phyloP scores from a whole-genome alignment of 2,888 invertebrate genomes.

The Drosophila neutralis region DNA sequence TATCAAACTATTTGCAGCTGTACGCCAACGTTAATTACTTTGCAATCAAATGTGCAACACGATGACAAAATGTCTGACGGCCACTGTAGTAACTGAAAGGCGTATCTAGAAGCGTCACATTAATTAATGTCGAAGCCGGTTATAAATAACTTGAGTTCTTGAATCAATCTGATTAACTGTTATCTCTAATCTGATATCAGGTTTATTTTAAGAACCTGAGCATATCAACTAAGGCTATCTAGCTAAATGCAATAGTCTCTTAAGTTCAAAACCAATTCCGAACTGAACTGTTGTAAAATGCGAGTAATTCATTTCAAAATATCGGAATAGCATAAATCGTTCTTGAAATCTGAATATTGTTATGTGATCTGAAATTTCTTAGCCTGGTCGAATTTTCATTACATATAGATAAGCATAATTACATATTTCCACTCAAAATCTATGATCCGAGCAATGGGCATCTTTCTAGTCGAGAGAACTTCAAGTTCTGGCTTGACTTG shows the following conservation, averaged over 20 bases:
- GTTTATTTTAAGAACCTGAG: not conserved
- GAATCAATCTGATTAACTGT: not conserved
- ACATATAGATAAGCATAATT: not conserved
- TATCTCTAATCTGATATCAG: not conserved
- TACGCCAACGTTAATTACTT: not conserved
- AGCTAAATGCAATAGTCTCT: not conserved
- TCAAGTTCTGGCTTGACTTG: not conserved
- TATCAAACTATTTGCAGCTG: not conserved
- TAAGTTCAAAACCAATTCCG: not conserved
- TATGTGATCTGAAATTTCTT: accelerated
- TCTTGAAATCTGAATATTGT: not conserved
- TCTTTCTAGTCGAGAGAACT: not conserved
- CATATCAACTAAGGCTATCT: not conserved
- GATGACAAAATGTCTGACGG: slow-evolving; percentile 36
- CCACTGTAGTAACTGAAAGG: slow-evolving; percentile 23
- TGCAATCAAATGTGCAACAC: slow-evolving; percentile 27
- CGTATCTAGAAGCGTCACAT: slow-evolving; percentile 10
- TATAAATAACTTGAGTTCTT: not conserved
- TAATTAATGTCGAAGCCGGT: not conserved
- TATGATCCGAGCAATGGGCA: not conserved
- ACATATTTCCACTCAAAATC: not conserved
- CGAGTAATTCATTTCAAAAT: too few relatives aligned
- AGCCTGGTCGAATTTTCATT: not conserved
- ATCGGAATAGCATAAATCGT: too few relatives aligned
- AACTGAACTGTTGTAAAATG: not conserved